A percentile compares a stretch with the other conserved stretches of the same genome.
Evolutionary conservation across 2,113 vertebrate genomes (phyloP).

Genomic region (Emydocephalus ijimae): DNA sequence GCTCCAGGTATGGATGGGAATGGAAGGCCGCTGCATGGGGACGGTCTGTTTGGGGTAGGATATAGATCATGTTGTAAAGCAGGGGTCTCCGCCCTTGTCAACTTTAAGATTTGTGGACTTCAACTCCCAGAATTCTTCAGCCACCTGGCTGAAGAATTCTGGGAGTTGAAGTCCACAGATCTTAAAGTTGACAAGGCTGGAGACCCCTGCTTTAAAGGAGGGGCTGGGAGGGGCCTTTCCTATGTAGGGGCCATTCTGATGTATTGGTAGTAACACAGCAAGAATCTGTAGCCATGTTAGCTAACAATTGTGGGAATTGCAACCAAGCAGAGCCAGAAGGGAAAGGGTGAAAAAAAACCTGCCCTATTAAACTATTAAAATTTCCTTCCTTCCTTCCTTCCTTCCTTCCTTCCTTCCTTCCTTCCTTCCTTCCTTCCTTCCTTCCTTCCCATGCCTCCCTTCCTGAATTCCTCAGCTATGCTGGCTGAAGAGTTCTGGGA

Average conservation of each 20-base stretch:
- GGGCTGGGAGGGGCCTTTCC: not conserved
- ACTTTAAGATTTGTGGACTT: no score
- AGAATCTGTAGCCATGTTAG: not conserved
- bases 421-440: no score
- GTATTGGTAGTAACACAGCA: not conserved
- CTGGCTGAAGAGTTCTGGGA: no score
- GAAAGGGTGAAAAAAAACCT: not conserved
- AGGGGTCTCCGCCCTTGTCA: no score
- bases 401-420: no score
- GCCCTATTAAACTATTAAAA: not conserved
- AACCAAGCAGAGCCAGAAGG: not conserved
- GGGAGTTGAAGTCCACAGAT: no score
- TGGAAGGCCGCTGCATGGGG: not conserved
- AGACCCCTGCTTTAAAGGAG: no score
- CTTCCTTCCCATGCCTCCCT: no score
- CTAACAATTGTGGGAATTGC: not conserved
- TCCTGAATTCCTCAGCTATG: no score
- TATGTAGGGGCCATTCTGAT: not conserved
- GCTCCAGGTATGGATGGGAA: slow-evolving; percentile 71
- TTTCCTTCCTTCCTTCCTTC: not conserved
- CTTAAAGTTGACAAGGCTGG: no score
- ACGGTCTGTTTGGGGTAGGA: not conserved
- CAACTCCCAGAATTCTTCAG: no score
- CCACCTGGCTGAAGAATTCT: no score
- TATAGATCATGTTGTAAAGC: not conserved